Conservation (phyloP, 2,888 invertebrate genomes). For the Drosophila engyochracea region DNA sequence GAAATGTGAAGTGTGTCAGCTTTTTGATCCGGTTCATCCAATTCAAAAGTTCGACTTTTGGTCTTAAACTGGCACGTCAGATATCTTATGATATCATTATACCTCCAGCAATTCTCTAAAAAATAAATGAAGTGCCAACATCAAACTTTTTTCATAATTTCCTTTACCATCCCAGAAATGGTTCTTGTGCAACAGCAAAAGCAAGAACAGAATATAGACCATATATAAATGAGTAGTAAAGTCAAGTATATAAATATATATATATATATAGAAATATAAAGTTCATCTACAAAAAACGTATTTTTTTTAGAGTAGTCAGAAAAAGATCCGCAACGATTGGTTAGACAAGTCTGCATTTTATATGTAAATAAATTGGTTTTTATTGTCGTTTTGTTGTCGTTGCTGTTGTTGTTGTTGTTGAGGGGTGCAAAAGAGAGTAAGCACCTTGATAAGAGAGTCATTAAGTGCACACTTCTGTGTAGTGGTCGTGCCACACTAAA, state of each 20-base stretch:
- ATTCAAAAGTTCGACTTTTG: neutral
- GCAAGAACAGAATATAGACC: neutral
- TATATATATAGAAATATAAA: neutral
- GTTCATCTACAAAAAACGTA: neutral
- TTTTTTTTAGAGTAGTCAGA: neutral
- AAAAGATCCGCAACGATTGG: neutral
- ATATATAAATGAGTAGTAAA: neutral
- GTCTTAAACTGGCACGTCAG: neutral
- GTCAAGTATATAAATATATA: neutral
- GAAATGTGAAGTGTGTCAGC: neutral
- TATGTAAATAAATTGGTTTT: neutral
- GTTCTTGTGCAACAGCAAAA: neutral
- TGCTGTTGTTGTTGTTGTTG: conserved; percentile 13
- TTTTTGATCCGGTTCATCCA: neutral
- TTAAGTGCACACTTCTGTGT: conserved; percentile 17
- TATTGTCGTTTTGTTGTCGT: neutral
- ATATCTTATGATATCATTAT: neutral
- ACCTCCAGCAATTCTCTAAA: neutral
- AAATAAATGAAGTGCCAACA: neutral
- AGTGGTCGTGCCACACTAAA: neutral
- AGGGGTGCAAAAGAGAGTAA: conserved; percentile 15
- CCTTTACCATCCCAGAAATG: neutral
- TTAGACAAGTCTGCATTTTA: neutral
- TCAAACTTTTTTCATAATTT: neutral
- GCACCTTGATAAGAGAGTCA: conserved; percentile 13